Evolutionary conservation across 2,888 invertebrate genomes (phyloP), one percentile per base, ranked within the genome.

Genomic region (Halictus ligatus): DNA sequence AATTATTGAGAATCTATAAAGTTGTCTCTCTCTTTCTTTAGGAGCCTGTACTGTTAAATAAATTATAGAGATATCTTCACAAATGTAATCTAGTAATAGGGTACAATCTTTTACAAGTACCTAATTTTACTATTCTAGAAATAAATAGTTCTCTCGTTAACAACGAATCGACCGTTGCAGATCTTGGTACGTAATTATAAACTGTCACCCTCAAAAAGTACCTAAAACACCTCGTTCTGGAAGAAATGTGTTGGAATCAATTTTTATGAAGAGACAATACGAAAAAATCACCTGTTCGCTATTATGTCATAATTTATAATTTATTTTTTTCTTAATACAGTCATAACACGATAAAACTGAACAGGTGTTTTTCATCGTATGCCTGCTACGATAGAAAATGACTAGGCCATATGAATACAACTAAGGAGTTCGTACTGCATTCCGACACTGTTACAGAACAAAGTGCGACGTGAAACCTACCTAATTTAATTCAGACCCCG

Each of bases 391-490:
- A 85, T 87, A 83, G 79, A 84, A 80, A 85, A 86, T 88, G 89
- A 91, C 87, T 91, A 88, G 91, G 90, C 90, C 89, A 89, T 89
- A 91, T 89, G 90, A 91, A 91, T 90, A 89, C 73, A 90, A 84
- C 87, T 85, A 76, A 91, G 89, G 87, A 88, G 78, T 80, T 84
- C n/a, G 15, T 78, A 75, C 80, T 85, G 79, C 69, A 69, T 84
- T 80, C 75, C 64, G 73, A 73, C 64, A 84, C 60, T 82, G 64
- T 75, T 83, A 29, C 58, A 64, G 77, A 83, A 81, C 80, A 79
- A 80, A 81, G 84, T 81, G 72, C 74, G 81, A 71, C 80, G 76
- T 85, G 69, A 58, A 83, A 75, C 48, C 80, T 87, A 81, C 80
- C 79, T 85, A 88, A 84, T 79, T 64, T 74, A 82, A 76, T 75